phyloP scores from a whole-genome alignment of 37 sponge, comb jelly and placozoan species.

The Geodia barretti region DNA sequence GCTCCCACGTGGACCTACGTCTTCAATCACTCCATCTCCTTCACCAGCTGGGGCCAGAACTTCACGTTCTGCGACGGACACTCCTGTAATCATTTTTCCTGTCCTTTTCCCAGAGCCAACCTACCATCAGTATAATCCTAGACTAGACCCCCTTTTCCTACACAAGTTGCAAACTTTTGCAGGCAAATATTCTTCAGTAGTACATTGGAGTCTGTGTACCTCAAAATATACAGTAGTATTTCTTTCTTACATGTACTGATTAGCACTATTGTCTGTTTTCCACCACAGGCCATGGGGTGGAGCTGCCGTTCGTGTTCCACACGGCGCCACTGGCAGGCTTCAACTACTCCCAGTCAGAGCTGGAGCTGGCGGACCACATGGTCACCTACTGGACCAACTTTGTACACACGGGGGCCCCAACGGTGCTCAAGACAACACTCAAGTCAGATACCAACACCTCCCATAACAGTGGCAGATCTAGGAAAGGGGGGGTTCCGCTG shows the following conservation, averaged over 20 bases:
- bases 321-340: conserved; percentile 37
- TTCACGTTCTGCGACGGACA: conserved; percentile 50
- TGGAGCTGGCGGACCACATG: conserved; percentile 37
- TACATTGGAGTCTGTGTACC: too few relatives aligned
- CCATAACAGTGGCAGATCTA: too few relatives aligned
- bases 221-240: too few relatives aligned
- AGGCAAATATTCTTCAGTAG: too few relatives aligned
- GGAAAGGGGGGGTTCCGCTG: too few relatives aligned
- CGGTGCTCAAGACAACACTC: too few relatives aligned
- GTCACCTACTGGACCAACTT: conserved; percentile 68
- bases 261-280: not conserved
- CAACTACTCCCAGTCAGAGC: conserved; percentile 52
- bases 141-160: too few relatives aligned
- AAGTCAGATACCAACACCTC: too few relatives aligned
- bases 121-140: too few relatives aligned
- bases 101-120: not conserved
- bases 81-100: conserved; percentile 30
- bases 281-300: conserved; percentile 58
- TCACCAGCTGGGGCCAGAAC: conserved; percentile 59
- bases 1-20: conserved; percentile 54
- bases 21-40: conserved; percentile 69
- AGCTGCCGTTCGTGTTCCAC: conserved; percentile 73
- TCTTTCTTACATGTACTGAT: not conserved
- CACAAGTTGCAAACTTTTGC: too few relatives aligned
- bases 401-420: conserved; percentile 53